Conservation (phyloP, 2,888 invertebrate genomes). For the Apamea monoglypha region DNA sequence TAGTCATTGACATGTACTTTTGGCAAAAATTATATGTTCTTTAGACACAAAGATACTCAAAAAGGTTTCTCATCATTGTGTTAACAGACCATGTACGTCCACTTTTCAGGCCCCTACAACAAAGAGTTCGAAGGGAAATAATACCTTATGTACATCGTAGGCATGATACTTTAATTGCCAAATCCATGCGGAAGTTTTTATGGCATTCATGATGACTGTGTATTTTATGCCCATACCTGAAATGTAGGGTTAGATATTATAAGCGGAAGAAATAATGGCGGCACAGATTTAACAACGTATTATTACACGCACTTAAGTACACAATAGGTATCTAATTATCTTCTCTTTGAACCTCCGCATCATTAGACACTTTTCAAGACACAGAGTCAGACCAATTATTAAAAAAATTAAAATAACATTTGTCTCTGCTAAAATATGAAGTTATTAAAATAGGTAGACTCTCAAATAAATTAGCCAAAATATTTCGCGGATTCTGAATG, state of each 20-base stretch:
- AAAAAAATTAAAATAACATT: not conserved
- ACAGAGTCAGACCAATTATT: not conserved
- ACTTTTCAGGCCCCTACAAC: not conserved
- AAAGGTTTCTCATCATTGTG: slow-evolving; percentile 33
- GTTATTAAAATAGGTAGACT: slow-evolving; percentile 10
- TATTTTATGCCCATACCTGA: slow-evolving; percentile 41
- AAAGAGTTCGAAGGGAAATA: slow-evolving; percentile 19
- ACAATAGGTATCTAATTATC: not conserved
- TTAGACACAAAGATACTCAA: not conserved
- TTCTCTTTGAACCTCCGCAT: not conserved
- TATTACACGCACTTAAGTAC: slow-evolving; percentile 25
- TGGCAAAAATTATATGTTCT: slow-evolving; percentile 2
- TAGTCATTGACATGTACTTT: not conserved
- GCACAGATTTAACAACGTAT: slow-evolving; percentile 45
- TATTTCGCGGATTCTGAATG: not conserved
- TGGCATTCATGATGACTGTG: slow-evolving; percentile 33
- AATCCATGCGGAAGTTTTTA: slow-evolving; percentile 48
- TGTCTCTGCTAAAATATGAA: slow-evolving; percentile 2
- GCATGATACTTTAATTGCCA: slow-evolving; percentile 42
- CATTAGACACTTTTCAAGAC: slow-evolving; percentile 1
- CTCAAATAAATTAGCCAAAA: slow-evolving; percentile 4
- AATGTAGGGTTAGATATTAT: slow-evolving; percentile 19
- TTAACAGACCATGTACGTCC: not conserved
- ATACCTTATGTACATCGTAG: not conserved
- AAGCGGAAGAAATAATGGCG: slow-evolving; percentile 28